Evolutionary conservation across 2,888 invertebrate genomes (phyloP), one percentile per base, ranked within the genome.

Genomic region (Meliscaeva auricollis): DNA sequence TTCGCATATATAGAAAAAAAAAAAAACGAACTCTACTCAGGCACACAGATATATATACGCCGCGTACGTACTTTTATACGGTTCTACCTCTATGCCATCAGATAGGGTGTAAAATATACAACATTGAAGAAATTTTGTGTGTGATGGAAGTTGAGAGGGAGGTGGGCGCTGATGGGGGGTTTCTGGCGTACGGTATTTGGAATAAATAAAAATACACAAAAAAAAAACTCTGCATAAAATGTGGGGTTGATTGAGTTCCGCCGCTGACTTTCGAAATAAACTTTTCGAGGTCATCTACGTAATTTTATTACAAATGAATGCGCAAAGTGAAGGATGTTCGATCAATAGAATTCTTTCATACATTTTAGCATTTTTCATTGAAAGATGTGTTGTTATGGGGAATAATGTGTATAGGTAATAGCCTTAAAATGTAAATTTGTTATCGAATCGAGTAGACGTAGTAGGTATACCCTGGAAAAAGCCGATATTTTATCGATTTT

Each of bases 271-370:
- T 73, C 60, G 35, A 70, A 69, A 58, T 69, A 81, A 85, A 77
- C 85, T 85, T 85, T 85, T 85, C 85, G 85, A 85, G 85, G 85
- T 85, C 85, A 85, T 85, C 81, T 72, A 69, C 73, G 85, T 85
- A 81, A 81, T 77, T 81, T 85, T 85, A 64, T 81, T 81, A 73
- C 56, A 56, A 81, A 72, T 72, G 66, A 84, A 84, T 72, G 75
- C 74, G 79, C 74, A 80, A 72, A 75, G 48, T 72, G 46, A 72
- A 85, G 80, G 73, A 81, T 80, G 72, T 73, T 66, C 81, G 56
- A 81, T 82, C 83, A 78, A 84, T 84, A 75, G 17, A 69, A 87
- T 87, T 72, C 79, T 79, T 72, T 70, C 32, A 58, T 9, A 75
- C 22, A 52, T 62, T 73, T 20, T 26, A 26, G 22, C 13, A n/a